Evolutionary conservation across 2,113 vertebrate species (phyloP).

Genomic region (Antigone vipio): DNA sequence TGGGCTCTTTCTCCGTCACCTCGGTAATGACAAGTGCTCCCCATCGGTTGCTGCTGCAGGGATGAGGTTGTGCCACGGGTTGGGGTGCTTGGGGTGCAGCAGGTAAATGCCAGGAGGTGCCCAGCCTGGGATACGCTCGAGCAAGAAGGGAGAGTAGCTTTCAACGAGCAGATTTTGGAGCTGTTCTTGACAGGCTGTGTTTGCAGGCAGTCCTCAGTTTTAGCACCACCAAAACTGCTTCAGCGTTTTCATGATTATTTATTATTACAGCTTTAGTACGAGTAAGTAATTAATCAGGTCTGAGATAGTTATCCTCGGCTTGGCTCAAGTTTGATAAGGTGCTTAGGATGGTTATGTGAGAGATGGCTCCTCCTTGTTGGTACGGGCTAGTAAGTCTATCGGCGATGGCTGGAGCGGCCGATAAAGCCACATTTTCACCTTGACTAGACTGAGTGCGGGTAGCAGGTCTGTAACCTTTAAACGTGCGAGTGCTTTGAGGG

Average conservation of each 20-base stretch:
- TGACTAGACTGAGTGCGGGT: constrained; percentile 49
- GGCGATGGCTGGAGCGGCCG: constrained; percentile 62
- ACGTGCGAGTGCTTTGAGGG: background rate
- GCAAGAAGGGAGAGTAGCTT: background rate
- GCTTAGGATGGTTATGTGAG: constrained; percentile 58
- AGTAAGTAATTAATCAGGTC: constrained; percentile 80
- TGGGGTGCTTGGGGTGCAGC: background rate
- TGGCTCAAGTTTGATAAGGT: constrained; percentile 72
- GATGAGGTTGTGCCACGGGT: background rate
- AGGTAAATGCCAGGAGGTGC: background rate
- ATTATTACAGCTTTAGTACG: constrained; percentile 72
- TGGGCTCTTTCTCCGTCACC: background rate
- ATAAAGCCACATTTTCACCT: constrained; percentile 71
- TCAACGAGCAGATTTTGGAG: background rate
- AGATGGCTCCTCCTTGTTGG: constrained; percentile 28
- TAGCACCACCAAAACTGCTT: constrained; percentile 26
- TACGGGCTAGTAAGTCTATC: constrained; percentile 80
- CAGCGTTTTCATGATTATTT: constrained; percentile 55
- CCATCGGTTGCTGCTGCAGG: background rate
- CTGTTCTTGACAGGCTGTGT: background rate
- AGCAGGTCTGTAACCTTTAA: constrained; percentile 45
- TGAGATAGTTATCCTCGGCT: constrained; percentile 76
- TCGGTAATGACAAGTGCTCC: background rate
- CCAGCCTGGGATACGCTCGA: background rate
- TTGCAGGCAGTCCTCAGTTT: background rate